A percentile compares a stretch with the other conserved stretches of the same genome.
phyloP scores from a whole-genome alignment of 2,888 invertebrate species.

The Nemoura dubitans region DNA sequence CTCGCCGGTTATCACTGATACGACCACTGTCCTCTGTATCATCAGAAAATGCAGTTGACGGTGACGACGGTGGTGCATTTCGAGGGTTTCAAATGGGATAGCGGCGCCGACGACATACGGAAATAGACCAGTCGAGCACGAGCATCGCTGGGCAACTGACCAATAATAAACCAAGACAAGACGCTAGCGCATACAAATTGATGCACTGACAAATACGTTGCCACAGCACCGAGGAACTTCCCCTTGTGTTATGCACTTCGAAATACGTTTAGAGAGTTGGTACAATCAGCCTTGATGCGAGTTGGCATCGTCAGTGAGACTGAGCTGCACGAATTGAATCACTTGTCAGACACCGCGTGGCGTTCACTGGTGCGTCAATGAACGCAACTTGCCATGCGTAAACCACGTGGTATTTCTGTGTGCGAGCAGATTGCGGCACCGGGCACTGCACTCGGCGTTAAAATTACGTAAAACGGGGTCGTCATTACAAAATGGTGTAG shows the following conservation, averaged over 20 bases:
- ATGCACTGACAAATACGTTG: not conserved
- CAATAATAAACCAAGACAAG: not conserved
- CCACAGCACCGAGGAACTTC: not conserved
- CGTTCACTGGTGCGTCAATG: no score
- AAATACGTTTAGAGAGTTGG: not conserved
- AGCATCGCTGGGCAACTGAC: slow-evolving; percentile 35
- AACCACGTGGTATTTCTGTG: not conserved
- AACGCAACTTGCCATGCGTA: not conserved
- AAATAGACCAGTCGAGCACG: slow-evolving; percentile 28
- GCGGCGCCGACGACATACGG: slow-evolving; percentile 30
- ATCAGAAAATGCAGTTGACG: not conserved
- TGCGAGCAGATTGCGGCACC: not conserved
- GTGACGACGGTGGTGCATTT: slow-evolving; percentile 14
- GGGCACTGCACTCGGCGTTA: not conserved
- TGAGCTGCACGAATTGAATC: no score
- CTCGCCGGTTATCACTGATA: not conserved
- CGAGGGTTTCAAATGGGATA: not conserved
- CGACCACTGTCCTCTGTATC: not conserved
- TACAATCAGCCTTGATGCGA: not conserved
- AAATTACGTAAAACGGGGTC: not conserved
- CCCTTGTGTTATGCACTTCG: not conserved
- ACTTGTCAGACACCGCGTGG: no score
- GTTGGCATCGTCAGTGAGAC: not conserved
- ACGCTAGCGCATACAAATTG: not conserved
- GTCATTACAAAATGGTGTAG: not conserved